Conservation (phyloP, 2,797 vertebrate species). For the Babyrousa celebensis region DNA sequence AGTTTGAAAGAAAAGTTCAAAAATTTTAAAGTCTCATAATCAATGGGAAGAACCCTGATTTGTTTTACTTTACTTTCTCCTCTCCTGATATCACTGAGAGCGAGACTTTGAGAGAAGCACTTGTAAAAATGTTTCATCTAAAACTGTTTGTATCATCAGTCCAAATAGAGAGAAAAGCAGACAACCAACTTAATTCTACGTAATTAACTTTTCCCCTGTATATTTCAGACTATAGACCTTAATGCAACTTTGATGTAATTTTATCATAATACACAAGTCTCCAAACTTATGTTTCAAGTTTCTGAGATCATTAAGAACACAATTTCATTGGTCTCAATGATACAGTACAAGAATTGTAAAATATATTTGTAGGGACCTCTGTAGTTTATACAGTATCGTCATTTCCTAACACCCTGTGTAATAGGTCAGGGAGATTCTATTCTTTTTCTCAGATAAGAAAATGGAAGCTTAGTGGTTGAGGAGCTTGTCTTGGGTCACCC, state of each 20-base stretch:
- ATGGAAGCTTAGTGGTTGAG: not conserved
- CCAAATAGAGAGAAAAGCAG: not conserved
- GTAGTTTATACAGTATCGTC: slow-evolving; percentile 2
- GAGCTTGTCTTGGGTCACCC: not conserved
- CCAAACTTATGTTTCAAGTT: not conserved
- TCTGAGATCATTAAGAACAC: not conserved
- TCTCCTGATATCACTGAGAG: not conserved
- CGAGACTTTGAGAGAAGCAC: not conserved
- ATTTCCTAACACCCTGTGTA: not conserved
- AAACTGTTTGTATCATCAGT: not conserved
- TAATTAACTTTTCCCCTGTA: not conserved
- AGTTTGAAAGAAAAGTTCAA: slow-evolving; percentile 2
- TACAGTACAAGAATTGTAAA: not conserved
- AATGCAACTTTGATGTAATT: not conserved
- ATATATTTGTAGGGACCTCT: not conserved
- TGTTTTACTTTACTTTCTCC: not conserved
- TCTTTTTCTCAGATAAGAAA: slow-evolving; percentile 38
- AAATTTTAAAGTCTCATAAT: not conserved
- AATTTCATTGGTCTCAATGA: slow-evolving; percentile 15
- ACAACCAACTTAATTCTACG: not conserved
- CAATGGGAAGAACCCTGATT: not conserved
- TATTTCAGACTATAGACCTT: not conserved
- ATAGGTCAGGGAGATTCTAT: not conserved
- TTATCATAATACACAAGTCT: not conserved
- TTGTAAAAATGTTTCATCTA: not conserved